phyloP scores from a whole-genome alignment of 2,888 invertebrate species.

The Tupiocoris notatus region DNA sequence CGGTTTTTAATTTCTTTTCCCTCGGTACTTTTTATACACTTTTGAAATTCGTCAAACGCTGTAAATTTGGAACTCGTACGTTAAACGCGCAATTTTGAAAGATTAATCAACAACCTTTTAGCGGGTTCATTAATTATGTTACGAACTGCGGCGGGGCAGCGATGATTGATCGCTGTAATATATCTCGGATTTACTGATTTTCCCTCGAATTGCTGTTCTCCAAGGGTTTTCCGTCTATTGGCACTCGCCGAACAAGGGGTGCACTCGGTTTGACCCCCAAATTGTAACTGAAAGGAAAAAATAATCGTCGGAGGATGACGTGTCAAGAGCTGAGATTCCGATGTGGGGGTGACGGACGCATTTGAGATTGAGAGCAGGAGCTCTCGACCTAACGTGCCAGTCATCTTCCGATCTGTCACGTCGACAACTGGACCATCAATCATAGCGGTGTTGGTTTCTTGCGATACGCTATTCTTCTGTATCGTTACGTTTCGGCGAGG shows the following conservation, averaged over 20 bases:
- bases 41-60: no score
- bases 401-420: slow-evolving; percentile 39
- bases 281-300: slow-evolving; percentile 38
- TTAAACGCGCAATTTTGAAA: no score
- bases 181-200: background rate
- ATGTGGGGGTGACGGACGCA: slow-evolving; percentile 3
- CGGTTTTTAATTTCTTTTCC: no score
- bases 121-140: background rate
- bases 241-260: background rate
- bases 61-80: no score
- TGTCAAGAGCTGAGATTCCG: slow-evolving; percentile 17
- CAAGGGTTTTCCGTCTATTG: background rate
- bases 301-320: slow-evolving; percentile 40
- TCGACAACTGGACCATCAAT: slow-evolving; percentile 33
- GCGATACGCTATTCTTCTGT: background rate
- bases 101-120: no score
- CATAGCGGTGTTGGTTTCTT: slow-evolving; percentile 28
- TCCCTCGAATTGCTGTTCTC: background rate
- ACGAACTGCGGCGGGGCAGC: background rate
- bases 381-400: slow-evolving; percentile 30
- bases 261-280: slow-evolving; percentile 14
- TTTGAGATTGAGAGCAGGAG: slow-evolving; percentile 1
- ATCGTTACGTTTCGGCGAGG: background rate
- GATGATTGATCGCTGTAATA: background rate
- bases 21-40: no score